Percentiles rank a stretch among this genome's conserved stretches.
Conservation (phyloP, 2,113 vertebrate species). For the Zonotrichia leucophrys region DNA sequence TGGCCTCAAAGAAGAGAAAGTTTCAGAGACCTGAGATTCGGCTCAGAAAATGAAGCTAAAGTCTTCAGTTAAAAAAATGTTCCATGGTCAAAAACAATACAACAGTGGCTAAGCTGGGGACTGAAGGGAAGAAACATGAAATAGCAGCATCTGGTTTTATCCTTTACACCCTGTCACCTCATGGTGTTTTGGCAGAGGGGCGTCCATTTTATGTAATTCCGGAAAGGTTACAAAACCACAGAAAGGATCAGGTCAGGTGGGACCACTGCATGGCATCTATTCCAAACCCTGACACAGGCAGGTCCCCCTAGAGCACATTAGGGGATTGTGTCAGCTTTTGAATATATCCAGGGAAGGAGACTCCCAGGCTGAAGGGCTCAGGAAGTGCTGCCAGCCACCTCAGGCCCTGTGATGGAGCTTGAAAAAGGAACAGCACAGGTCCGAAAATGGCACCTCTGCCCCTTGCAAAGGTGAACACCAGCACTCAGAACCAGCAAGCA, state of each 20-base stretch:
- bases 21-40: neutral
- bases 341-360: neutral
- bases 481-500: neutral
- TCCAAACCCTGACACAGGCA: neutral
- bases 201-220: neutral
- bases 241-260: neutral
- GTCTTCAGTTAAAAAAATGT: neutral
- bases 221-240: neutral
- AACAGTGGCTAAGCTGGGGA: neutral
- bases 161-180: neutral
- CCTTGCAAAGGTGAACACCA: neutral
- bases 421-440: fast-evolving
- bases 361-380: neutral
- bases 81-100: neutral
- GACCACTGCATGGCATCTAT: neutral
- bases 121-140: neutral
- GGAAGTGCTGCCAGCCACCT: neutral
- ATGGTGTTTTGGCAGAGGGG: neutral
- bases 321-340: neutral
- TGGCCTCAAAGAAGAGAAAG: neutral
- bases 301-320: neutral
- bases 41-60: neutral
- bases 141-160: neutral
- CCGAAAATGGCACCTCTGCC: neutral
- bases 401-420: neutral